Percentiles rank a stretch among this genome's conserved stretches.
phyloP scores from a whole-genome alignment of 92 coral and sea anemone genomes.

The Epizoanthus stellaris region DNA sequence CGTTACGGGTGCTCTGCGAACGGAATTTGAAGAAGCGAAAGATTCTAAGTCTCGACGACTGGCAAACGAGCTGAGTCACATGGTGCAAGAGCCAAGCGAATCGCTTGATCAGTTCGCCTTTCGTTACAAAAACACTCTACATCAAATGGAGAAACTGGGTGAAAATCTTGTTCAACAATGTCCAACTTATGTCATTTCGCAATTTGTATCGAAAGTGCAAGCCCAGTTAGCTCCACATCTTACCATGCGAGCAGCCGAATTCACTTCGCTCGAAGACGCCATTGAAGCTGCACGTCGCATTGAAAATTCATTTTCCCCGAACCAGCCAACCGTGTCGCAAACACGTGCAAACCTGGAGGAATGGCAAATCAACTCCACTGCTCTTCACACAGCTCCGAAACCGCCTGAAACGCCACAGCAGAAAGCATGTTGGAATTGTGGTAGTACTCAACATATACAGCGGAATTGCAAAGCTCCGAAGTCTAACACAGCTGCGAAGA shows the following conservation, averaged over 20 bases:
- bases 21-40: conserved; percentile 48
- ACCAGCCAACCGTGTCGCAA: conserved; percentile 38
- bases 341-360: conserved; percentile 52
- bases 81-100: conserved; percentile 54
- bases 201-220: conserved; percentile 67
- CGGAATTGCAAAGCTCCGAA: conserved; percentile 23
- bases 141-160: conserved; percentile 73
- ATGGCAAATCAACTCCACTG: conserved; percentile 35
- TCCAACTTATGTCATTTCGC: conserved; percentile 72
- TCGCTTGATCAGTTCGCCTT: conserved; percentile 66
- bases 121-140: conserved; percentile 56
- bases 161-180: conserved; percentile 60
- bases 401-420: background rate
- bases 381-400: conserved; percentile 25
- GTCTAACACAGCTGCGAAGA: conserved; percentile 7
- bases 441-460: conserved; percentile 44
- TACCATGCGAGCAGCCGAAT: conserved; percentile 65
- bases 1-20: conserved; percentile 30
- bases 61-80: conserved; percentile 44
- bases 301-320: conserved; percentile 55
- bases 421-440: conserved; percentile 55
- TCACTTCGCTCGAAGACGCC: conserved; percentile 52
- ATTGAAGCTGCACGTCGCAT: conserved; percentile 73
- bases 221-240: conserved; percentile 64
- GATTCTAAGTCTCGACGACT: conserved; percentile 58